These are phyloP conservation scores for Phataginus tetradactyla DNA, from an alignment of 2,797 vertebrate species.

Conservation along the genomic window DNA sequence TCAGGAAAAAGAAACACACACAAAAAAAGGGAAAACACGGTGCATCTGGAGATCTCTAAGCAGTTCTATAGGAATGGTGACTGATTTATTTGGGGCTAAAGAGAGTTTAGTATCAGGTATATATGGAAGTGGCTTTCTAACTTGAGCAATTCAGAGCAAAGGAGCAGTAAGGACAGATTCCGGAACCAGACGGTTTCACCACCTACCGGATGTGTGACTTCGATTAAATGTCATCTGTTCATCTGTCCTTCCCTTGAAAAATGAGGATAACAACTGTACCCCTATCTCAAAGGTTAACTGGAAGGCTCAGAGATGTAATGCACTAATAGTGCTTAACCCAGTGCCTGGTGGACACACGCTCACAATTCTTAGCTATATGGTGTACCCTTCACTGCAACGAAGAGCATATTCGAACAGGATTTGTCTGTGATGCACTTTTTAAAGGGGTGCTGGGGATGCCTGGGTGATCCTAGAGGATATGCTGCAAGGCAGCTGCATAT, in stretches of 20 bases:
- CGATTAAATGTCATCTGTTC: background rate
- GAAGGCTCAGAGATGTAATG: background rate
- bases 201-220: background rate
- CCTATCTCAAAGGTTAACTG: background rate
- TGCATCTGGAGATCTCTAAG: background rate
- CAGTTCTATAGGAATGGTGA: background rate
- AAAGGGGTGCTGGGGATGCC: background rate
- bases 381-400: background rate
- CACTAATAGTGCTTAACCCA: background rate
- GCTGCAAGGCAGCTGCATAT: background rate
- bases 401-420: background rate
- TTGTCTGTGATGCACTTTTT: background rate
- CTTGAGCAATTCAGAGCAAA: background rate
- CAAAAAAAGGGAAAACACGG: background rate
- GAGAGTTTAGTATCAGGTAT: background rate
- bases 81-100: background rate
- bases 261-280: background rate
- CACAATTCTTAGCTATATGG: background rate
- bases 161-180: background rate
- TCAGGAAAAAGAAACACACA: background rate
- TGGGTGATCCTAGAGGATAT: background rate
- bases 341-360: no score
- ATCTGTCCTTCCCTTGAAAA: background rate
- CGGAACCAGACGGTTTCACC: background rate
- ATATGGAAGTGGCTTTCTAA: background rate